These are phyloP conservation scores for Drosophila birchii DNA, from an alignment of 2,888 invertebrate genomes.

Conservation along the genomic window DNA sequence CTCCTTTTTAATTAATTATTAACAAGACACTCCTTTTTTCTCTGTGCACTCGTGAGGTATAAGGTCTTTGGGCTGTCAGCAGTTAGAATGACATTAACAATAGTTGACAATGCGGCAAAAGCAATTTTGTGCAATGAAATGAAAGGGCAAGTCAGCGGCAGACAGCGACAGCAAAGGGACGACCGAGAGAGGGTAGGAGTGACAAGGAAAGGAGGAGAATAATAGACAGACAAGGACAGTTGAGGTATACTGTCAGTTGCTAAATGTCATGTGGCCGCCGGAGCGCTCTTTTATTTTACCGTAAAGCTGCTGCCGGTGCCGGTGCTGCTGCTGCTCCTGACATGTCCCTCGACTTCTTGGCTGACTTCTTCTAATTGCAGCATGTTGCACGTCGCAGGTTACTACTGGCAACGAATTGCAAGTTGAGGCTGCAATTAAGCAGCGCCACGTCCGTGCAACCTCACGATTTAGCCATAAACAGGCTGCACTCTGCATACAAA, in stretches of 20 bases:
- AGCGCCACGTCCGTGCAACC: constrained; percentile 61
- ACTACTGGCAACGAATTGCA: constrained; percentile 6
- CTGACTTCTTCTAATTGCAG: constrained; percentile 63
- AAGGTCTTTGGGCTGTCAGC: constrained; percentile 41
- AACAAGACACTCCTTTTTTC: rapidly evolving
- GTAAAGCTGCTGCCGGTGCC: background rate
- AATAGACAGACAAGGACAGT: constrained; percentile 21
- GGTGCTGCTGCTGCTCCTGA: constrained; percentile 14
- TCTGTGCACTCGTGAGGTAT: constrained; percentile 10
- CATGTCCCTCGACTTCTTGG: constrained; percentile 33
- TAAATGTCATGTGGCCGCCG: constrained; percentile 65
- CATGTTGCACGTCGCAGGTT: constrained; percentile 21
- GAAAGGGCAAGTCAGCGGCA: constrained; percentile 44
- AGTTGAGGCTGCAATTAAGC: constrained; percentile 63
- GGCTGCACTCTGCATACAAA: constrained; percentile 61
- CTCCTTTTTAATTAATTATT: no score
- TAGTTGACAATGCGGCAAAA: constrained; percentile 75
- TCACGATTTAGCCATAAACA: constrained; percentile 69
- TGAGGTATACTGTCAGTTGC: constrained; percentile 52
- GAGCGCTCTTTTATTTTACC: constrained; percentile 49
- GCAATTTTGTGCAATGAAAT: constrained; percentile 74
- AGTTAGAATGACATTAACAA: constrained; percentile 75
- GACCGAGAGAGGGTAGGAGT: background rate
- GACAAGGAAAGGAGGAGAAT: background rate
- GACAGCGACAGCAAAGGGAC: constrained; percentile 3